phyloP scores from a whole-genome alignment of 2,888 invertebrate species.

The Epicampocera succincta region DNA sequence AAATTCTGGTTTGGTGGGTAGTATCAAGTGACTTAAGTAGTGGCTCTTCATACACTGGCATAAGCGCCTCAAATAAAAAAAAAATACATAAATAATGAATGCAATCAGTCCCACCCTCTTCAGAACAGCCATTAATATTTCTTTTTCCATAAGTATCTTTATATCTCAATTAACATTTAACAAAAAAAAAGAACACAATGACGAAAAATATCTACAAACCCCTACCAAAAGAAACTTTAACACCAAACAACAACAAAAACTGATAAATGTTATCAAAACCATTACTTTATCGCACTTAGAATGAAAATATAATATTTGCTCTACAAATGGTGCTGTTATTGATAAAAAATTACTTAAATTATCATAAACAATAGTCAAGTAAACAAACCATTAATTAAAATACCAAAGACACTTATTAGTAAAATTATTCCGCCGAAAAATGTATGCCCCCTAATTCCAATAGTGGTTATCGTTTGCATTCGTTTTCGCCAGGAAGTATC shows the following conservation, averaged over 20 bases:
- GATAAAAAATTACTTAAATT: conserved; percentile 28
- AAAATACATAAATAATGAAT: not conserved
- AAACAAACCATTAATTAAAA: conserved; percentile 72
- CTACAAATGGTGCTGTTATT: not conserved
- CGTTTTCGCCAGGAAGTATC: too few species aligned
- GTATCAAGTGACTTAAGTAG: conserved; percentile 40
- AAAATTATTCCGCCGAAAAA: conserved; percentile 45
- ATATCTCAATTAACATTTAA: not conserved
- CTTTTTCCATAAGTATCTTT: not conserved
- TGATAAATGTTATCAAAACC: conserved; percentile 51
- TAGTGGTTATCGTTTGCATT: too few species aligned
- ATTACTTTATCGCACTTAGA: conserved; percentile 24
- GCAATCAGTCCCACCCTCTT: conserved; percentile 24
- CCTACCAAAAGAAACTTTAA: too few species aligned
- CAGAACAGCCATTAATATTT: not conserved
- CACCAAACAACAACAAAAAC: conserved; percentile 2
- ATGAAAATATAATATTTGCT: not conserved
- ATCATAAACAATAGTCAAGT: conserved; percentile 42
- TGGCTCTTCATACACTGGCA: conserved; percentile 17
- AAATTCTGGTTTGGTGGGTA: not conserved
- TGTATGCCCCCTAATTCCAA: too few species aligned
- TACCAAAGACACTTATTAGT: conserved; percentile 64
- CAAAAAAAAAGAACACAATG: conserved; percentile 3
- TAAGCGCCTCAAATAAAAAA: conserved; percentile 18
- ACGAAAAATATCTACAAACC: too few species aligned